Evolutionary conservation across 2,888 invertebrate species (phyloP), one percentile per base, ranked within the genome.

Genomic region (Octonoba sinensis): DNA sequence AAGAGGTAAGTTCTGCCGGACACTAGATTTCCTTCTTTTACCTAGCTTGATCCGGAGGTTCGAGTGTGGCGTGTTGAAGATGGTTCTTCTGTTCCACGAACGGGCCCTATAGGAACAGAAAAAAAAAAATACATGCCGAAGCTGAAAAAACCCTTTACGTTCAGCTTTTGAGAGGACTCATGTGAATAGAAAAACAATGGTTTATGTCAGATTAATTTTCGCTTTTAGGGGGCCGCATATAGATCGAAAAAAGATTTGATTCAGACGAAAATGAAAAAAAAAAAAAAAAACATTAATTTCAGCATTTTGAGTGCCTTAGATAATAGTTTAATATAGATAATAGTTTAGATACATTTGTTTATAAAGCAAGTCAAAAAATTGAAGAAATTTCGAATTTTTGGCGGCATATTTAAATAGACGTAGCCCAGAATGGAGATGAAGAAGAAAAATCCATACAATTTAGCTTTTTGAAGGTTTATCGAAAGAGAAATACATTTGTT

Each of bases 41-140:
- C 82, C 76, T 57, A 82, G 24, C 62, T 76, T 82, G 65, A 82
- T 82, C 60, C 76, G 75, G 27, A 82, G 74, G 15, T 76, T 71
- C 20, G 82, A 72, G 27, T 76, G 76, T n/a, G 82, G 82, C 1
- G 71, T 67, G 47, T 82, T 82, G 76, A 82, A 82, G 82, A 82
- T 82, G 82, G 76, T 76, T 60, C 82, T 71, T 60, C 82, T 71
- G 72, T 76, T 82, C 72, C 82, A 60, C 72, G 71, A 76, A 67
- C 82, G 82, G 67, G 82, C 82, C 62, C 82, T 82, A 67, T 2
- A 76, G 59, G 20, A 54, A 57, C 11, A 60, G 16, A 62, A 27
- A 0, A 54, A 57, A 49, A 15, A 15, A 12, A 49, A 49, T 49
- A 15, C 13, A 49, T n/a, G n/a, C n/a, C n/a, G n/a, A n/a, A n/a